Evolutionary conservation across 2,888 invertebrate species (phyloP).

Genomic region (Heliconius hortense): DNA sequence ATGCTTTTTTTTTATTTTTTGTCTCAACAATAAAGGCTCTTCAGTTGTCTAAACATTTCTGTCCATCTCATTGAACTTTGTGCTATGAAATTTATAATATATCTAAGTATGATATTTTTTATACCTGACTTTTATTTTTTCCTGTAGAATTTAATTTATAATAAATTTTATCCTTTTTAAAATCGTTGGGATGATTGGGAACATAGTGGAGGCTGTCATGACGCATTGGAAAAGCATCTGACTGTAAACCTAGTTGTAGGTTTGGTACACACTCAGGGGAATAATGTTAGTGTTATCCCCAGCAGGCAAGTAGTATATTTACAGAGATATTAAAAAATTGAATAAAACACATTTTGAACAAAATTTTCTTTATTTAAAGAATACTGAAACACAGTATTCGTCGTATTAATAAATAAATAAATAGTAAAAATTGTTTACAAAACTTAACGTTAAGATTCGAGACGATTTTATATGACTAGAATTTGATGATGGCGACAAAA

Average conservation of each 20-base stretch:
- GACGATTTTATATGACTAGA: constrained; percentile 70
- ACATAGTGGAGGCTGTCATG: neutral
- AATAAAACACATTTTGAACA: constrained; percentile 47
- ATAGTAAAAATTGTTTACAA: constrained; percentile 72
- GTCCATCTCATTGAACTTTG: neutral
- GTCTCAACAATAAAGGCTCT: neutral
- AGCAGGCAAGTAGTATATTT: no score
- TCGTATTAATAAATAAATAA: constrained; percentile 56
- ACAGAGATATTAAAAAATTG: no score
- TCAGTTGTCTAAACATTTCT: constrained; percentile 1
- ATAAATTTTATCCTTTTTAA: neutral
- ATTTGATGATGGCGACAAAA: constrained; percentile 49
- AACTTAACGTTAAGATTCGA: constrained; percentile 65
- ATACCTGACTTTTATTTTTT: constrained; percentile 24
- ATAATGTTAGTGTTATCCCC: no score
- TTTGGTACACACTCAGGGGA: neutral
- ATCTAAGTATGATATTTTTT: constrained; percentile 35
- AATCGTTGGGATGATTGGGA: neutral
- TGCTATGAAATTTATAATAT: constrained; percentile 33
- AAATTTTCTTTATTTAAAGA: constrained; percentile 72
- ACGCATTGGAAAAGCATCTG: neutral
- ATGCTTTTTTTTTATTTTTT: neutral
- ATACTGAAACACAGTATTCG: constrained; percentile 72
- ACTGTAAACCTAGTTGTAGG: neutral
- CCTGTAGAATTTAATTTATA: neutral